Evolutionary conservation across 1,140 invertebrate species (phyloP).

Genomic region (Bombus balteatus): DNA sequence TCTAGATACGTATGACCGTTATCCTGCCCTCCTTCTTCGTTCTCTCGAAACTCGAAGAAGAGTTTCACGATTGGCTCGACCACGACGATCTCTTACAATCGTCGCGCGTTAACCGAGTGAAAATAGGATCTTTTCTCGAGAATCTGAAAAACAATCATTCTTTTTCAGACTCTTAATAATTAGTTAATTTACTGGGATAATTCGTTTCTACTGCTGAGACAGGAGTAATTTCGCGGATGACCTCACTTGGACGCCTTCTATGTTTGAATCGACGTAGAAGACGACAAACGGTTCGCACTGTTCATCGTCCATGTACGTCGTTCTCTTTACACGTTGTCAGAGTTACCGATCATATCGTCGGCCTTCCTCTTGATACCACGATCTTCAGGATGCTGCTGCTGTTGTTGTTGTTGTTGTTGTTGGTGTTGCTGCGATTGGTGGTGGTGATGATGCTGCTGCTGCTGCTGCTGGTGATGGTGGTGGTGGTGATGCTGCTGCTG

Average conservation of each 20-base stretch:
- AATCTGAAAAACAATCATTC: not conserved
- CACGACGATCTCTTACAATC: not conserved
- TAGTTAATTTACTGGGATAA: not conserved
- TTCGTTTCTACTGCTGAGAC: conserved; percentile 79
- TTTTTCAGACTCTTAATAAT: not conserved
- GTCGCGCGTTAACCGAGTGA: conserved; percentile 8
- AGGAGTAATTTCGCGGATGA: conserved; percentile 76
- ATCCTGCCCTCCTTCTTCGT: conserved; percentile 3
- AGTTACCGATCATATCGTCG: conserved; percentile 77
- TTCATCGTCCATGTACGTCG: conserved; percentile 31
- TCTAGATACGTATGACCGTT: conserved; percentile 54
- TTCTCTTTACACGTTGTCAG: conserved; percentile 71
- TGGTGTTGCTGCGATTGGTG: conserved; percentile 60
- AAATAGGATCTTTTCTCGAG: not conserved
- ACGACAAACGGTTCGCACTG: conserved; percentile 22
- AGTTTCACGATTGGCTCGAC: not conserved
- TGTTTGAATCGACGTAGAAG: conserved; percentile 42
- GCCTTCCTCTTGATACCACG: conserved; percentile 79
- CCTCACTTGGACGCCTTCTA: conserved; percentile 77
- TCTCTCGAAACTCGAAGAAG: not conserved
- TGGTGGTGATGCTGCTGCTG: conserved; percentile 64
- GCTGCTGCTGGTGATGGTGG: conserved; percentile 33
- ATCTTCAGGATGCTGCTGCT: conserved; percentile 72
- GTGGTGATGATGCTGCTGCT: too few species aligned
- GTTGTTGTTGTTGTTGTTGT: conserved; percentile 63